A percentile compares a stretch with the other conserved stretches of the same genome.
These are phyloP conservation scores for Chaetoderma sp. DNA, from an alignment of 2,888 invertebrate genomes.

Conservation along the genomic window DNA sequence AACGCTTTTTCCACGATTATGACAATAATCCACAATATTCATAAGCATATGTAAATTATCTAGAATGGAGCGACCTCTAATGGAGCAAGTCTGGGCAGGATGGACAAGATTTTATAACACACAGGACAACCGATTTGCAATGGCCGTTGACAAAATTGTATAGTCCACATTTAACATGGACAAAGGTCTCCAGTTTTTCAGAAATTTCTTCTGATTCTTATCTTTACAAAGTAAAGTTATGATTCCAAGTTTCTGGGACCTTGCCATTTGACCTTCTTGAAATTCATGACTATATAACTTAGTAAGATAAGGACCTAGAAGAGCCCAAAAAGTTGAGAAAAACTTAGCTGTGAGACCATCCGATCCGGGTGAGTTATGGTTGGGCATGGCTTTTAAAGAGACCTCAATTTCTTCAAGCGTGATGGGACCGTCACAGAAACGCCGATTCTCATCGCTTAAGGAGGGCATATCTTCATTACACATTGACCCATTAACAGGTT, in stretches of 20 bases:
- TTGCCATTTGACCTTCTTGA: not conserved
- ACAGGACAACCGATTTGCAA: slow-evolving; percentile 16
- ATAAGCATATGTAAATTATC: slow-evolving; percentile 17
- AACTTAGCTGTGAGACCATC: slow-evolving; percentile 18
- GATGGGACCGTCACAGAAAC: not conserved
- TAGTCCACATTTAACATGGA: slow-evolving; percentile 15
- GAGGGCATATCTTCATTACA: too few species aligned
- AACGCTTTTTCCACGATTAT: slow-evolving; percentile 21
- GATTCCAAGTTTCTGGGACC: not conserved
- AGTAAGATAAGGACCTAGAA: not conserved
- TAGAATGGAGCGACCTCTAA: slow-evolving; percentile 13
- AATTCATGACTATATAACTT: not conserved
- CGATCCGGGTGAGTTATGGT: slow-evolving; percentile 12
- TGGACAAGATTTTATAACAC: slow-evolving; percentile 15
- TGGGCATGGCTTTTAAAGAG: not conserved
- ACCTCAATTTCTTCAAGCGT: not conserved
- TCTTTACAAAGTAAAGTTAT: slow-evolving; percentile 13
- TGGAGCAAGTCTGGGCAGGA: slow-evolving; percentile 15
- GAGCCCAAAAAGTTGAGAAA: slow-evolving; percentile 1
- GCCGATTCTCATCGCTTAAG: too few species aligned
- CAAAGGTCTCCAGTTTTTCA: slow-evolving; percentile 17
- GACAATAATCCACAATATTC: slow-evolving; percentile 20
- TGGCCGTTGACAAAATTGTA: slow-evolving; percentile 18
- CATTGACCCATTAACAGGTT: too few species aligned
- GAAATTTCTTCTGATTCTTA: not conserved